Conservation (phyloP, 2,888 invertebrate genomes). For the Aleiodes testaceus region DNA sequence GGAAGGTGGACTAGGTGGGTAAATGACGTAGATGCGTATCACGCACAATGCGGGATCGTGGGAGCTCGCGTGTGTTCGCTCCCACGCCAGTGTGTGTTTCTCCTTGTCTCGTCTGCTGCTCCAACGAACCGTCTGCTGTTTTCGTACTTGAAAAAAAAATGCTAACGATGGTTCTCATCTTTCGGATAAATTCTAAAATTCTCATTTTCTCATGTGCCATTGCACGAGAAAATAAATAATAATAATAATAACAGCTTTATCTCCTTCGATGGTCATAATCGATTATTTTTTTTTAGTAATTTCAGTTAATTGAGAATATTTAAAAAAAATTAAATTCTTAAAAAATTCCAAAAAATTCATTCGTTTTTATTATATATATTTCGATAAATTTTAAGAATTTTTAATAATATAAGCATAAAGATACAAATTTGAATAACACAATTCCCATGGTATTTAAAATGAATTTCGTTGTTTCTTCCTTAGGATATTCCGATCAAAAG, state of each 20-base stretch:
- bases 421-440: not conserved
- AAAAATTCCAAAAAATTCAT: no score
- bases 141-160: slow-evolving; percentile 21
- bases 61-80: slow-evolving; percentile 67
- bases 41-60: slow-evolving; percentile 56
- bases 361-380: no score
- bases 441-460: slow-evolving; percentile 9
- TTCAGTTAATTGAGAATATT: no score
- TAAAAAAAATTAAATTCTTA: no score
- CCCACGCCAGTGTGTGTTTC: slow-evolving; percentile 60
- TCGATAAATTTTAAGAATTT: no score
- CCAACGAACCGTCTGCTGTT: slow-evolving; percentile 26
- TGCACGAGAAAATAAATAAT: no score
- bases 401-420: no score
- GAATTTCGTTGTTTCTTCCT: not conserved
- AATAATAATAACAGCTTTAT: no score
- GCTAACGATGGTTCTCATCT: slow-evolving; percentile 29
- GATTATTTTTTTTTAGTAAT: no score
- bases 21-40: slow-evolving; percentile 70
- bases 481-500: not conserved
- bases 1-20: slow-evolving; percentile 61
- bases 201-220: not conserved
- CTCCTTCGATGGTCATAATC: no score
- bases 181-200: not conserved
- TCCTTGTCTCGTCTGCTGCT: slow-evolving; percentile 25